Evolutionary conservation across 2,113 vertebrate genomes (phyloP).

Genomic region (Baryphthengus martii): DNA sequence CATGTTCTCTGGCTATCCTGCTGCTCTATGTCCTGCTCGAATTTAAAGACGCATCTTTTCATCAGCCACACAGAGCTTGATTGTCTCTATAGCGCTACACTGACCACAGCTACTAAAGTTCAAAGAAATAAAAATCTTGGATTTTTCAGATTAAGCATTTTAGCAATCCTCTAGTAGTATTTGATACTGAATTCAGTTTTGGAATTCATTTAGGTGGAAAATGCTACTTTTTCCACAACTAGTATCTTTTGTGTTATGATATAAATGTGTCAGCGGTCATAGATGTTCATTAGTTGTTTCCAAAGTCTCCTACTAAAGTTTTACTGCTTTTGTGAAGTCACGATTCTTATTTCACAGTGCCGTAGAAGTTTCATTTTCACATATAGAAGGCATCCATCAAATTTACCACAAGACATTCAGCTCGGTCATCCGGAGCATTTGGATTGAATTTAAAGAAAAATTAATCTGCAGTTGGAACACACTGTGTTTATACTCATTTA

Average conservation of each 20-base stretch:
- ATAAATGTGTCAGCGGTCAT: not conserved
- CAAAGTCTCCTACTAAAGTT: not conserved
- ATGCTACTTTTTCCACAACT: not conserved
- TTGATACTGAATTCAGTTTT: not conserved
- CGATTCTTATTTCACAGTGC: not conserved
- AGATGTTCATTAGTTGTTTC: not conserved
- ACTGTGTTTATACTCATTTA: not conserved
- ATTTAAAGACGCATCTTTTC: not conserved
- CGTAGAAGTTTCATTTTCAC: not conserved
- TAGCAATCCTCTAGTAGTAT: not conserved
- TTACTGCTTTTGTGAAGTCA: not conserved
- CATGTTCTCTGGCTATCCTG: not conserved
- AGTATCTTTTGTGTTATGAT: not conserved
- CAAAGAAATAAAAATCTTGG: not conserved
- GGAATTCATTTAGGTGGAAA: not conserved
- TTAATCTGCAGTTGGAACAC: not conserved
- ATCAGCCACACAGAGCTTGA: not conserved
- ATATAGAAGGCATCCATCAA: not conserved
- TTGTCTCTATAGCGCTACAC: not conserved
- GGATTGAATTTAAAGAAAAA: not conserved
- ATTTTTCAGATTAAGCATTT: not conserved
- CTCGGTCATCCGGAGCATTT: not conserved
- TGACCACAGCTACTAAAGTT: not conserved
- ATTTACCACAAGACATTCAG: not conserved
- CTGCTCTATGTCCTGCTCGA: not conserved